phyloP scores from a whole-genome alignment of 2,888 invertebrate species.

The Patella caerulea region DNA sequence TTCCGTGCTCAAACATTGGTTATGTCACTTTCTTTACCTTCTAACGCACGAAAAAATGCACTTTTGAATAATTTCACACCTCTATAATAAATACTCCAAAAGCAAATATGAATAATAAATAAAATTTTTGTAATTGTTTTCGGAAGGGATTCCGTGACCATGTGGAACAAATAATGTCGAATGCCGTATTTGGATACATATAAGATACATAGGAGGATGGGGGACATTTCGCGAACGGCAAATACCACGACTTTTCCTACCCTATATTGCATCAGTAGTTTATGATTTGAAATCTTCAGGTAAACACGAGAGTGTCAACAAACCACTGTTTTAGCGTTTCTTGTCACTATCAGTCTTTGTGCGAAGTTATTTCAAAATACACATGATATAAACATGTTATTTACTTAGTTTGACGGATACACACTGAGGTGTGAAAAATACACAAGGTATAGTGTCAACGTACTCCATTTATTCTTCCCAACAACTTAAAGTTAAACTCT shows the following conservation, averaged over 20 bases:
- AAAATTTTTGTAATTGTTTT: background rate
- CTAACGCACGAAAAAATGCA: background rate
- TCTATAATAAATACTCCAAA: background rate
- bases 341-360: constrained; percentile 22
- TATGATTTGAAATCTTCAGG: constrained; percentile 6
- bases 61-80: constrained; percentile 12
- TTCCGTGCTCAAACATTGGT: background rate
- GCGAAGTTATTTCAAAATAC: constrained; percentile 26
- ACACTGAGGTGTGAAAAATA: constrained; percentile 28
- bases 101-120: constrained; percentile 9
- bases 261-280: constrained; percentile 10
- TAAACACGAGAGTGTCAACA: constrained; percentile 13
- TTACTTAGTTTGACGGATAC: constrained; percentile 17
- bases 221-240: background rate
- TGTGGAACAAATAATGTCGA: background rate
- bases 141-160: background rate
- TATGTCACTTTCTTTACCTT: constrained; percentile 1
- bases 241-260: background rate
- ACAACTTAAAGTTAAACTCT: constrained; percentile 8
- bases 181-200: constrained; percentile 6
- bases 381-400: constrained; percentile 19
- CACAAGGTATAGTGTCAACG: constrained; percentile 15
- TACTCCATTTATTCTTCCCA: constrained; percentile 12
- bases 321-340: constrained; percentile 15
- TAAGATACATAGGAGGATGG: constrained; percentile 2